Evolutionary conservation across 2,797 vertebrate species (phyloP), one percentile per base, ranked within the genome.

Genomic region (Pagetopsis macropterus): DNA sequence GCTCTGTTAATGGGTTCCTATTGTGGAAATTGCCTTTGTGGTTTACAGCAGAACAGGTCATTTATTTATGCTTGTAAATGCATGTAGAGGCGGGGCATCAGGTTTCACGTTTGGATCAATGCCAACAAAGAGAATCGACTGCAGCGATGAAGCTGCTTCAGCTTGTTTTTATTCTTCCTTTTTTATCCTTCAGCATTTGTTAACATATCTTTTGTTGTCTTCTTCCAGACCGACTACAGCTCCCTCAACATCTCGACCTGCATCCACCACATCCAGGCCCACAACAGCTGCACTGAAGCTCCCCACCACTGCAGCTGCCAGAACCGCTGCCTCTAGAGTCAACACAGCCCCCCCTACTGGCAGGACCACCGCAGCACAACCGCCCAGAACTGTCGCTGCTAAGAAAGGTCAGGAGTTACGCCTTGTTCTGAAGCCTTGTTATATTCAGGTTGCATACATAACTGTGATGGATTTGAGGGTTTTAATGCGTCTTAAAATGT

Each of bases 331-430:
- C 10, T 78, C 86, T 13, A 92, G 86, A 90, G 79, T 69, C 2
- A 56, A 84, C 49, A 72, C 86, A 73, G 77, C 86, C 0, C 79
- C 89, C 49, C 72, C 93, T 89, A 70, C 83, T 87, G 91, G 88
- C 73, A 91, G 86, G 70, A 80, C 61, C 31, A 64, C 83, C 52
- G 57, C 81, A 65, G 63, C 79, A 73, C 93, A 88, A 69, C 68
- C 83, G 44, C 72, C 76, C n/a, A 88, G 87, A 78, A 19, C 83
- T 9, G 44, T 79, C 49, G 63, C 85, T 68, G 66, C 76, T 9
- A 94, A 87, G 84, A 96, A 92, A 94, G 94, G 95, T 95, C 1
- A 52, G 70, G 50, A 5, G 5, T 61, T 41, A 0, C 0, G 0
- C n/a, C 1, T 31, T 43, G 2, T 61, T 66, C 9, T 48, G 41